Evolutionary conservation across 2,888 invertebrate genomes (phyloP), one percentile per base, ranked within the genome.

Genomic region (Agriopis aurantiaria): DNA sequence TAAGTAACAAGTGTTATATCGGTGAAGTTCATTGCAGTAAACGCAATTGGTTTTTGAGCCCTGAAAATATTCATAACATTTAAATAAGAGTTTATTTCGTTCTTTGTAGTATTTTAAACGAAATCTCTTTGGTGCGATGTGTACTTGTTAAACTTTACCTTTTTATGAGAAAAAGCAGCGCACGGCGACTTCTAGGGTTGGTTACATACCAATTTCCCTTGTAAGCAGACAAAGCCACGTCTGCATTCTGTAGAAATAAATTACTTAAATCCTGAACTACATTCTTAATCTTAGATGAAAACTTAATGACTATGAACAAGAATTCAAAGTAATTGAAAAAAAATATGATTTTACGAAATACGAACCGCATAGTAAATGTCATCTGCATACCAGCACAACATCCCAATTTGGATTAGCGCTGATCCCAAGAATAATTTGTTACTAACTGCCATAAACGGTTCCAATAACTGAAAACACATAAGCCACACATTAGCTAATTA

Each of bases 371-470:
- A 88, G 69, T 87, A 90, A 72, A 93, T 92, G 69, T 92, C 89
- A 71, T 94, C 93, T 14, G 92, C 93, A 77, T 93, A 94, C 93
- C 92, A 93, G 75, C 93, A 94, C 69, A 94, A 75, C 79, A 92
- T 86, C 65, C 93, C 93, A 33, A 92, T 91, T 87, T 94, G 93
- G 74, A 93, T 88, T 5, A 94, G 77, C 55, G 91, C 89, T 14
- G 92, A 91, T 12, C 80, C 85, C 71, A 93, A 76, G 80, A 93
- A 93, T 62, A 93, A 73, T 79, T 94, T 94, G 75, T 87, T 93
- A 75, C 91, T 92, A 14, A 92, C 75, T 10, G 82, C 90, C 79
- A 93, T 63, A 52, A 93, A 78, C 10, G 93, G 93, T 80, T 94
- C 94, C 65, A 94, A 73, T 33, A 93, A 82, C 93, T 94, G 81